Conservation (phyloP, 2,888 invertebrate genomes). For the Ormyrus rosae region DNA sequence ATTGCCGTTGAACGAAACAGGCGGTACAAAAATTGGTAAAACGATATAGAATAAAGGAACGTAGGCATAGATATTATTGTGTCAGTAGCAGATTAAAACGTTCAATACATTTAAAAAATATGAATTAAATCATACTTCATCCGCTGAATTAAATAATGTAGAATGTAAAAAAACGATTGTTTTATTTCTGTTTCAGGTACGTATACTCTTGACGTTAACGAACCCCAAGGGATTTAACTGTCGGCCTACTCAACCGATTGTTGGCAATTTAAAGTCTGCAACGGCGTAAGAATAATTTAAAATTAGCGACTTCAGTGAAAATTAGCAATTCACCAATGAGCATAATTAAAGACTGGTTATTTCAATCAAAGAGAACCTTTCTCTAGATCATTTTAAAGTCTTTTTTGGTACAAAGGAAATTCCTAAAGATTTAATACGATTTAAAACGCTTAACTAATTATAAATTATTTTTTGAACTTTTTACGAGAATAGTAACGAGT, state of each 20-base stretch:
- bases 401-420: neutral
- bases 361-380: slow-evolving; percentile 26
- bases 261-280: slow-evolving; percentile 33
- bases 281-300: slow-evolving; percentile 47
- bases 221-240: slow-evolving; percentile 28
- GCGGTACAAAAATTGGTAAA: no score
- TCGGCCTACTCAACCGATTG: neutral
- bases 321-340: slow-evolving; percentile 41
- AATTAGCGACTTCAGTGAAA: slow-evolving; percentile 40
- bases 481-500: no score
- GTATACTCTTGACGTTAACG: slow-evolving; percentile 23
- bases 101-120: no score
- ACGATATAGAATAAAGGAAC: no score
- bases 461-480: no score
- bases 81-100: no score
- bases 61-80: no score
- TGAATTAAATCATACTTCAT: neutral
- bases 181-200: slow-evolving; percentile 51
- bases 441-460: no score
- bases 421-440: no score
- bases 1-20: neutral
- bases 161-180: slow-evolving; percentile 26
- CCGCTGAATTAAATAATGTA: neutral
- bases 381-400: neutral
- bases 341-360: slow-evolving; percentile 38